Evolutionary conservation across 2,888 invertebrate species (phyloP).

Genomic region (Dicyrtoma fusca): DNA sequence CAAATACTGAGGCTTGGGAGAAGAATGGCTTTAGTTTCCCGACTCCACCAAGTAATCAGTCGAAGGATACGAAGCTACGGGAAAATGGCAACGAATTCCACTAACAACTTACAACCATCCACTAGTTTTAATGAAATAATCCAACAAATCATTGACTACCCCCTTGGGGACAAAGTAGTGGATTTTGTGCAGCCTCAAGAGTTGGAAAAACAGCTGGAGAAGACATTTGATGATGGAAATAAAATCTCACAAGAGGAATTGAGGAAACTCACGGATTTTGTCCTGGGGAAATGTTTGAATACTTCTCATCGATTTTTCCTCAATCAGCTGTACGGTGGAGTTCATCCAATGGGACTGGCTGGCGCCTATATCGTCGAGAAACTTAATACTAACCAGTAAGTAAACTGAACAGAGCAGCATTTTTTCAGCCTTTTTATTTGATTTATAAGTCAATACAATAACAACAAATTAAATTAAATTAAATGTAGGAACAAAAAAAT

Average conservation of each 20-base stretch:
- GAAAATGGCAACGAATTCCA: constrained; percentile 8
- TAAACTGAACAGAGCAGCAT: no score
- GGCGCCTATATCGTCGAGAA: constrained; percentile 79
- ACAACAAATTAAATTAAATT: constrained; percentile 3
- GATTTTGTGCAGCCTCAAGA: constrained; percentile 50
- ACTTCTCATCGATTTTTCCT: constrained; percentile 66
- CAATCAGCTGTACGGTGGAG: constrained; percentile 68
- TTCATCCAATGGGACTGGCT: constrained; percentile 74
- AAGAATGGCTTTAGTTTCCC: no score
- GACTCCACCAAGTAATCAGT: neutral
- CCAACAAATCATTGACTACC: constrained; percentile 19
- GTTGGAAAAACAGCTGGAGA: constrained; percentile 48
- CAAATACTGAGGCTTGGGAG: no score
- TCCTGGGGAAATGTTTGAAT: constrained; percentile 68
- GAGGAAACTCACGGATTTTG: constrained; percentile 44
- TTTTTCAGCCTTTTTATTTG: no score
- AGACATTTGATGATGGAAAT: constrained; percentile 18
- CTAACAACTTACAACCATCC: neutral
- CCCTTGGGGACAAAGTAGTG: constrained; percentile 35
- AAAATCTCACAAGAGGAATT: constrained; percentile 37
- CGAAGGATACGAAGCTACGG: neutral
- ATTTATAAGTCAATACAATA: no score
- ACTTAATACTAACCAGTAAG: constrained; percentile 81
- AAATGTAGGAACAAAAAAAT: no score
- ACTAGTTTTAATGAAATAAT: constrained; percentile 9